Percentiles rank a stretch among this genome's conserved stretches.
Conservation (phyloP, 2,113 vertebrate species). For the Ammodytes dubius region DNA sequence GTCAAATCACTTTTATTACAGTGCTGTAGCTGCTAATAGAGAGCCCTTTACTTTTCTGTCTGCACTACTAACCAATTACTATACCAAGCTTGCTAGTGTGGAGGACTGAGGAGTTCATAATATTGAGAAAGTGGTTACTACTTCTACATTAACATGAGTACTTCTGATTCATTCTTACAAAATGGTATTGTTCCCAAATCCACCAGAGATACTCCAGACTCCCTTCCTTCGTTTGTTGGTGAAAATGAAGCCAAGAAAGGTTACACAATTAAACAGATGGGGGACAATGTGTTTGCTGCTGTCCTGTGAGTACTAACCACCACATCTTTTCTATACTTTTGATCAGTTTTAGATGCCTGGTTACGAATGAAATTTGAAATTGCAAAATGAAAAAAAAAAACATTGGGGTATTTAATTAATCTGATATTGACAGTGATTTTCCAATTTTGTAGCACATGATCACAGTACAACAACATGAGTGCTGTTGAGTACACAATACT, state of each 20-base stretch:
- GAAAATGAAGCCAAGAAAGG: constrained; percentile 93
- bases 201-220: constrained; percentile 91
- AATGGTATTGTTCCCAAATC: constrained; percentile 4
- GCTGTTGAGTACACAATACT: background rate
- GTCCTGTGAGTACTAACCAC: constrained; percentile 88
- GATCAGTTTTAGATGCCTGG: background rate
- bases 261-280: constrained; percentile 89
- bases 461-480: background rate
- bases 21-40: background rate
- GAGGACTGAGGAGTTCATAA: background rate
- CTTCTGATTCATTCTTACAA: constrained; percentile 6
- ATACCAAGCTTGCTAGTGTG: background rate
- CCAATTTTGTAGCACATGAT: background rate
- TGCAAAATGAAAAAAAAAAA: background rate
- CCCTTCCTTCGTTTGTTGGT: constrained; percentile 92
- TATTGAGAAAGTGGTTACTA: background rate
- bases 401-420: background rate
- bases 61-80: background rate
- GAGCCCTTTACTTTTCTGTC: background rate
- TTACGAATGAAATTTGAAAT: background rate
- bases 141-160: background rate
- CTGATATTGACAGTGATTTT: background rate
- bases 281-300: constrained; percentile 95
- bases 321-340: background rate
- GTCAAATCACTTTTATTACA: background rate